These are phyloP conservation scores for Trochalopteron elliotii DNA, from an alignment of 2,113 vertebrate genomes.

Conservation along the genomic window DNA sequence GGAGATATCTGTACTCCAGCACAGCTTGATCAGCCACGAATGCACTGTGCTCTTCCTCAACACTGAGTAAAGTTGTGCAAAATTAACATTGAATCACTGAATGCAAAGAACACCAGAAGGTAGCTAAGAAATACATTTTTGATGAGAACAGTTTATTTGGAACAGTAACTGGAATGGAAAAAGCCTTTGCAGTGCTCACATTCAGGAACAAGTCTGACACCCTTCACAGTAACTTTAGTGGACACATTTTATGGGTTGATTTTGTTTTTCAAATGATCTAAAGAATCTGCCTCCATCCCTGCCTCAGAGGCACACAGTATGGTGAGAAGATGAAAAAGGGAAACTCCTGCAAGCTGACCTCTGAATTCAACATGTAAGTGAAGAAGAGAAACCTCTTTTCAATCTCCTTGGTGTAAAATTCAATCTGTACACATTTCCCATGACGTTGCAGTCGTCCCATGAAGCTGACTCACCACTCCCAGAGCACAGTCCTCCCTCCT, in stretches of 20 bases:
- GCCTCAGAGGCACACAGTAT: background rate
- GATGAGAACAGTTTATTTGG: constrained; percentile 45
- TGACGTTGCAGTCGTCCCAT: background rate
- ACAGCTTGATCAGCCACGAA: background rate
- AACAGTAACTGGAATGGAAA: constrained; percentile 5
- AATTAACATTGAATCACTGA: background rate
- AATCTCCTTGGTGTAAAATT: background rate
- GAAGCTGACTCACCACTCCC: background rate
- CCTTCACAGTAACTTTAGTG: background rate
- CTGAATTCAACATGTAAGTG: background rate
- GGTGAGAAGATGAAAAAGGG: background rate
- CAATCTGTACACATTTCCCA: background rate
- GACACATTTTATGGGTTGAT: background rate
- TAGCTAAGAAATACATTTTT: background rate
- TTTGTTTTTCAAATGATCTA: background rate
- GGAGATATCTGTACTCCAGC: background rate
- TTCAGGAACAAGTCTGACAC: background rate
- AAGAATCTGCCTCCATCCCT: background rate
- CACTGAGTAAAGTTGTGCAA: background rate
- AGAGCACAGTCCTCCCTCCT: background rate
- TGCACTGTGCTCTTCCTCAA: background rate
- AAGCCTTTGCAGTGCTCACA: background rate
- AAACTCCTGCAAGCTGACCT: background rate
- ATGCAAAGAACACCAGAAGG: background rate
- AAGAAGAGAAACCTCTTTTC: background rate